These are phyloP conservation scores for Ictalurus furcatus DNA, from an alignment of 2,113 vertebrate genomes.

Conservation along the genomic window DNA sequence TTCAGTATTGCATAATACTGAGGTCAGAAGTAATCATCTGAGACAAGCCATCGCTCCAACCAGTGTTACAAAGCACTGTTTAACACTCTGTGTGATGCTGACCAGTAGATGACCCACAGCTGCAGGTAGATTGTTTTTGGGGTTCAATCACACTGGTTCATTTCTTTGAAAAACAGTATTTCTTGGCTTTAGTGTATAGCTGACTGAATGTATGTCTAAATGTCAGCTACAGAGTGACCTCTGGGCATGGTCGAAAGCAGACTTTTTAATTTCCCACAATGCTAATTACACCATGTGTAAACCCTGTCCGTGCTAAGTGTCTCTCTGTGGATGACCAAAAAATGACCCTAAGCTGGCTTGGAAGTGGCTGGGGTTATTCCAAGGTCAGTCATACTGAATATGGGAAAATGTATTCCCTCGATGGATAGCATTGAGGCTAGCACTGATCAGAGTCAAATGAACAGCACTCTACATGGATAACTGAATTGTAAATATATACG, in stretches of 20 bases:
- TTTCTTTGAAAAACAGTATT: conserved; percentile 21
- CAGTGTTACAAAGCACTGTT: conserved; percentile 18
- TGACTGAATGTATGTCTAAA: conserved; percentile 6
- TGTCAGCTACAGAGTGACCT: conserved; percentile 23
- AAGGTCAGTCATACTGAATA: conserved; percentile 19
- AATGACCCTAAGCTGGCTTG: conserved; percentile 31
- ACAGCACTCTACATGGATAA: background rate
- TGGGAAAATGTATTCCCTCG: background rate
- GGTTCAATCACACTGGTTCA: background rate
- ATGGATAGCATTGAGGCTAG: background rate
- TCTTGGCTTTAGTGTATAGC: conserved; percentile 12
- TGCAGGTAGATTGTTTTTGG: conserved; percentile 10
- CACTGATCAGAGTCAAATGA: background rate
- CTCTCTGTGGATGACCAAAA: conserved; percentile 41
- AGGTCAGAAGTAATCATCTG: conserved; percentile 33
- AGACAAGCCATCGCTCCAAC: conserved; percentile 28
- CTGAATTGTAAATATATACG: background rate
- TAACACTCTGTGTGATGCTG: conserved; percentile 9
- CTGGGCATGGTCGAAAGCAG: conserved; percentile 15
- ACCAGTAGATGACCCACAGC: conserved; percentile 20
- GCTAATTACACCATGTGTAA: conserved; percentile 30
- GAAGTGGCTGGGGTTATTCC: conserved; percentile 9
- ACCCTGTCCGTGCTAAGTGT: conserved; percentile 2
- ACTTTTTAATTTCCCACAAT: conserved; percentile 22
- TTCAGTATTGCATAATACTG: conserved; percentile 13